Evolutionary conservation across 2,113 vertebrate species (phyloP).

Genomic region (Aramus guarauna): DNA sequence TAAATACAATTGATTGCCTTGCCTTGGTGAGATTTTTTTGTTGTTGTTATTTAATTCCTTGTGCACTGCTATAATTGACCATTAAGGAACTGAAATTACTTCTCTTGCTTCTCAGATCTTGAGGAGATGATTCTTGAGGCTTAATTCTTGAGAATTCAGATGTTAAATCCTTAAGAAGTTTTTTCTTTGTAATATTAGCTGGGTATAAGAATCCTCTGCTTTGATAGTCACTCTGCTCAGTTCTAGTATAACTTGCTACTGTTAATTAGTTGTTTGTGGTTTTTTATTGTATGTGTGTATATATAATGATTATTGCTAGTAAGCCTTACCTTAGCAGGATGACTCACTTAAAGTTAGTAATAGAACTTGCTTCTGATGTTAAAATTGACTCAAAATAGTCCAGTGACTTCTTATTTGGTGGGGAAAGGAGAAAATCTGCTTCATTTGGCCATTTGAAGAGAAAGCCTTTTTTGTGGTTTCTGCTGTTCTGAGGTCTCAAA

Average conservation of each 20-base stretch:
- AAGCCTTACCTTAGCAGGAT: neutral
- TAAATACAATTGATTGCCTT: neutral
- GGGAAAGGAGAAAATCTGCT: neutral
- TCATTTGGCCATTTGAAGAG: neutral
- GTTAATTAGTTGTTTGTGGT: neutral
- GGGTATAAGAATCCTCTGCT: neutral
- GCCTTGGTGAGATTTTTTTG: neutral
- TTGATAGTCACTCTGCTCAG: neutral
- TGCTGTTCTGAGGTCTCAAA: neutral
- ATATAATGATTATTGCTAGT: neutral
- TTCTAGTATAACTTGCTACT: neutral
- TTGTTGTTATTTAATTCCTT: neutral
- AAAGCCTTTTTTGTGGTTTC: neutral
- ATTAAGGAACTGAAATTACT: neutral
- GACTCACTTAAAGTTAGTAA: neutral
- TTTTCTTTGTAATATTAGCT: neutral
- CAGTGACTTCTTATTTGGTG: neutral
- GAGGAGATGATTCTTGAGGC: neutral
- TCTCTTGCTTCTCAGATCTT: neutral
- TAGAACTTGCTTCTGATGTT: neutral
- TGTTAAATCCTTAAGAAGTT: neutral
- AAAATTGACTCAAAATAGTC: neutral
- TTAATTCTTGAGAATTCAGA: neutral
- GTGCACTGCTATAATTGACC: neutral
- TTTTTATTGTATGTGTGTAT: neutral